Evolutionary conservation across 2,888 invertebrate species (phyloP).

Genomic region (Petrolisthes cinctipes): DNA sequence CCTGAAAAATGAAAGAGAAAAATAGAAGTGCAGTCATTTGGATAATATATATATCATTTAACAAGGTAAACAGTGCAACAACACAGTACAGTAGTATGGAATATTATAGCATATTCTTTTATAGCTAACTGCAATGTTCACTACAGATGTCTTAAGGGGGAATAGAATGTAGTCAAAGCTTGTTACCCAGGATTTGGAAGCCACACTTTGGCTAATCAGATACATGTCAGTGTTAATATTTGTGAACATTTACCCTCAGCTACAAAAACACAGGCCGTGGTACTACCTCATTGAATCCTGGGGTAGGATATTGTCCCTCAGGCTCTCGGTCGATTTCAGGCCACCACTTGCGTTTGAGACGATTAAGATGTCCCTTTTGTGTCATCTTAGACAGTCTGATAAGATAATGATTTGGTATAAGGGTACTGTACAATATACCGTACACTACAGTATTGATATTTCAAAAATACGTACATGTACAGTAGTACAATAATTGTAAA

Average conservation of each 20-base stretch:
- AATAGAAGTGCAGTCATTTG: too few relatives aligned
- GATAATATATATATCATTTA: too few relatives aligned
- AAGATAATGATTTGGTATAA: background rate
- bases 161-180: background rate
- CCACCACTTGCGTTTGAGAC: slow-evolving; percentile 58
- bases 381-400: slow-evolving; percentile 56
- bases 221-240: too few relatives aligned
- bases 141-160: background rate
- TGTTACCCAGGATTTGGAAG: background rate
- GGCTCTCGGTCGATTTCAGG: slow-evolving; percentile 52
- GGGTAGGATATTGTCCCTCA: slow-evolving; percentile 37
- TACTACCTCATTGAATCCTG: slow-evolving; percentile 55
- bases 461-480: background rate
- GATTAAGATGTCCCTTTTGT: slow-evolving; percentile 51
- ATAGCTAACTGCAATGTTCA: too few relatives aligned
- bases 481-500: background rate
- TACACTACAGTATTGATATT: background rate
- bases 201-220: too few relatives aligned
- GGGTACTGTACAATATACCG: background rate
- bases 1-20: slow-evolving; percentile 21
- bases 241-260: too few relatives aligned
- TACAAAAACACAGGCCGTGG: too few relatives aligned
- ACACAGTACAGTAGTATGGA: too few relatives aligned
- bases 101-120: too few relatives aligned
- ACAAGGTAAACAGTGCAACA: too few relatives aligned